phyloP scores from a whole-genome alignment of 2,113 vertebrate genomes.

The Pterocles burchelli region DNA sequence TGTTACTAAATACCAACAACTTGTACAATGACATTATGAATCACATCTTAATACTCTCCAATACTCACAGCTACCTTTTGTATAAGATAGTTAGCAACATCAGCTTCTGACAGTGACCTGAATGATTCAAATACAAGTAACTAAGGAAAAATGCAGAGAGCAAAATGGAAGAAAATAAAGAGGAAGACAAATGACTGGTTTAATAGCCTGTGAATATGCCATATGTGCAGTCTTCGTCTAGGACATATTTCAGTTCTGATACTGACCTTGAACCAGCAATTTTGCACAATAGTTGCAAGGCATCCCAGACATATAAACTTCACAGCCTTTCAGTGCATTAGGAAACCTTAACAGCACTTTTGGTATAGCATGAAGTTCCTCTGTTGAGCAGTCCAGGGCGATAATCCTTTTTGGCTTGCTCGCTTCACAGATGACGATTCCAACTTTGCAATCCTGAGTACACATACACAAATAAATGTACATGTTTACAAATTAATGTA shows the following conservation, averaged over 20 bases:
- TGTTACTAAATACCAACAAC: neutral
- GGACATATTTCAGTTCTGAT: neutral
- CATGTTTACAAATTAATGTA: neutral
- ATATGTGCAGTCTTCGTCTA: neutral
- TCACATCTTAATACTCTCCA: neutral
- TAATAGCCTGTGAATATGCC: neutral
- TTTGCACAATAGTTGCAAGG: conserved; percentile 1
- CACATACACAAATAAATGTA: neutral
- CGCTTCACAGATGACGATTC: neutral
- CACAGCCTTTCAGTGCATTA: neutral
- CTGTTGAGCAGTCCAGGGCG: neutral
- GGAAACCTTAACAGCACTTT: conserved; percentile 16
- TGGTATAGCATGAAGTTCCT: conserved; percentile 13
- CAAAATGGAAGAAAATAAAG: neutral
- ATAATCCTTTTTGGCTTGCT: conserved; percentile 15
- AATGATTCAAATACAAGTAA: neutral
- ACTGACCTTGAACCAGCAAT: conserved; percentile 28
- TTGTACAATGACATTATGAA: neutral
- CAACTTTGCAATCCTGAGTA: neutral
- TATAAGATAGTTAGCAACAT: neutral
- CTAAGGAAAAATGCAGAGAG: neutral
- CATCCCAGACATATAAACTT: conserved; percentile 13
- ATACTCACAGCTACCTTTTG: neutral
- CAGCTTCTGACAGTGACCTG: neutral
- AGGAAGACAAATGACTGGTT: neutral